phyloP scores from a whole-genome alignment of 2,797 vertebrate species.

The Adelosebastes latens region DNA sequence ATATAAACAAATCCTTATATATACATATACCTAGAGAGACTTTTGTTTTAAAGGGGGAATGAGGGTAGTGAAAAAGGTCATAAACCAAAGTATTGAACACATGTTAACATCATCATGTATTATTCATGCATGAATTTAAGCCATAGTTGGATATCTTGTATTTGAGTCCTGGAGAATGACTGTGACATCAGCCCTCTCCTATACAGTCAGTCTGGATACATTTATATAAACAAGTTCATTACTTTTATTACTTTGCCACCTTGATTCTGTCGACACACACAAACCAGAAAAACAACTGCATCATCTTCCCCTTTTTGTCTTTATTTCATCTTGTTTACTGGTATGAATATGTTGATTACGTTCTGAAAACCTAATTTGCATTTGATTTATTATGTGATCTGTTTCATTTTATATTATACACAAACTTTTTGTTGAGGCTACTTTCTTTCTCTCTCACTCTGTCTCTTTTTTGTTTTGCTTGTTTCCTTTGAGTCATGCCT shows the following conservation, averaged over 20 bases:
- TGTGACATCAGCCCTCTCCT: neutral
- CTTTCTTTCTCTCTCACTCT: neutral
- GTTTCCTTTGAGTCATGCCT: neutral
- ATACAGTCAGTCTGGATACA: neutral
- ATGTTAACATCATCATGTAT: neutral
- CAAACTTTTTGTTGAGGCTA: neutral
- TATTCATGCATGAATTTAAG: neutral
- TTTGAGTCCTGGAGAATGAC: neutral
- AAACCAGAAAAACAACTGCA: neutral
- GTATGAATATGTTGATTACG: slow-evolving; percentile 19
- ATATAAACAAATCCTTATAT: neutral
- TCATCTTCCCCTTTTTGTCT: neutral
- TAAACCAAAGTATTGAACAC: neutral
- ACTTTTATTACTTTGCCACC: slow-evolving; percentile 5
- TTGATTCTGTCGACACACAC: neutral
- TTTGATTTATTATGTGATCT: slow-evolving; percentile 21
- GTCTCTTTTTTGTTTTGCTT: neutral
- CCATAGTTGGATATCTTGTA: neutral
- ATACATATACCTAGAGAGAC: neutral
- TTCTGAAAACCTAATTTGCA: slow-evolving; percentile 24
- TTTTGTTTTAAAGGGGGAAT: neutral
- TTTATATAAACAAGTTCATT: neutral
- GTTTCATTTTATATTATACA: neutral
- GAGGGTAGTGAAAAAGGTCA: neutral
- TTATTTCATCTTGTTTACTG: slow-evolving; percentile 1